phyloP scores from a whole-genome alignment of 2,888 invertebrate species.

The Drosophila diplacantha region DNA sequence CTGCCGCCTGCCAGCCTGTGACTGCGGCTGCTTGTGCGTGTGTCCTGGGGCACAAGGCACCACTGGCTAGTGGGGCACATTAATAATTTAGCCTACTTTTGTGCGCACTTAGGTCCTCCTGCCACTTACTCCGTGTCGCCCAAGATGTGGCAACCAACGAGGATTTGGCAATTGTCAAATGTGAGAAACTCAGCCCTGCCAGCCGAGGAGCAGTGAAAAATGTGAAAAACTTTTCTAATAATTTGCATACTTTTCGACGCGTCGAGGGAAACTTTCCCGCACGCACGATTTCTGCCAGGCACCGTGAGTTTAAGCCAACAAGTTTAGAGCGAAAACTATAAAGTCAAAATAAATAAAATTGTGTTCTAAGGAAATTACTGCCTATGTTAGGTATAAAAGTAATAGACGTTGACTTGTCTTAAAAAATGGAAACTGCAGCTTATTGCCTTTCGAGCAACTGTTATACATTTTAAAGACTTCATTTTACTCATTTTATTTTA shows the following conservation, averaged over 20 bases:
- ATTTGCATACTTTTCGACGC: conserved; percentile 69
- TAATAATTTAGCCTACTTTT: conserved; percentile 41
- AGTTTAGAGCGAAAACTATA: neutral
- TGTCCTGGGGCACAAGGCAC: conserved; percentile 7
- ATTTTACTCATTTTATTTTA: neutral
- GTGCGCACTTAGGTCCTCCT: conserved; percentile 33
- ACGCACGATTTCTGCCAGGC: conserved; percentile 16
- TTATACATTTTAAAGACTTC: neutral
- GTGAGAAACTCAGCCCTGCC: conserved; percentile 27
- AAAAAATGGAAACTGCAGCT: neutral
- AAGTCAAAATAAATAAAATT: neutral
- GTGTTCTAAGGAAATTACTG: neutral
- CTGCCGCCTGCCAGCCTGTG: conserved; percentile 14
- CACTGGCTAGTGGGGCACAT: conserved; percentile 24
- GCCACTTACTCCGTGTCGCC: conserved; percentile 16
- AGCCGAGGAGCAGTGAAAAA: conserved; percentile 50
- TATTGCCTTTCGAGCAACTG: no score
- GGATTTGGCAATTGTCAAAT: conserved; percentile 63
- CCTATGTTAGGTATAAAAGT: neutral
- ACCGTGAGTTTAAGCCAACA: conserved; percentile 9
- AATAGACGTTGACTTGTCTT: neutral
- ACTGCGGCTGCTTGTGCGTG: conserved; percentile 2
- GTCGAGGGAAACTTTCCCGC: conserved; percentile 45
- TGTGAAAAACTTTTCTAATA: conserved; percentile 68
- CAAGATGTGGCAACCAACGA: conserved; percentile 40